Conservation (phyloP, 2,113 vertebrate genomes). For the Hyperopisus bebe region DNA sequence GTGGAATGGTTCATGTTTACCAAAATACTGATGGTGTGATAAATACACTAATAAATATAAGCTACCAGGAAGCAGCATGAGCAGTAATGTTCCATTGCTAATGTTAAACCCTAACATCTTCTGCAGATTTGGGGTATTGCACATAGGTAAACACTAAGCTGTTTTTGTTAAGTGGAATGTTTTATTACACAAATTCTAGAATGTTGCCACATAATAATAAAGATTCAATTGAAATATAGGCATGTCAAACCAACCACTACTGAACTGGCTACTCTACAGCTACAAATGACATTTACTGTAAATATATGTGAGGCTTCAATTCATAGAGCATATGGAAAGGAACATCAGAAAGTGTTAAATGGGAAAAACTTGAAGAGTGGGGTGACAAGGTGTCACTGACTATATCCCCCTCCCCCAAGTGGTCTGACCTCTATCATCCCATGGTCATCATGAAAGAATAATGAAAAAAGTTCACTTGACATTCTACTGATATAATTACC, state of each 20-base stretch:
- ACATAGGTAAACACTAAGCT: not conserved
- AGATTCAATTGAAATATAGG: not conserved
- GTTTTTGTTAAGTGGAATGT: not conserved
- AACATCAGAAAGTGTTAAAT: not conserved
- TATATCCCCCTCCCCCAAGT: not conserved
- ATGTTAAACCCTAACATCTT: not conserved
- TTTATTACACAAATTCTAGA: not conserved
- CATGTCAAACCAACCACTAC: not conserved
- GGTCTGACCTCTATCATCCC: not conserved
- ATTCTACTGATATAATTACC: not conserved
- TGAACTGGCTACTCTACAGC: not conserved
- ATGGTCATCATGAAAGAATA: not conserved
- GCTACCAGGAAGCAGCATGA: not conserved
- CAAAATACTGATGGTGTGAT: not conserved
- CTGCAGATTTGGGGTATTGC: not conserved
- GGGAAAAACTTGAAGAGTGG: not conserved
- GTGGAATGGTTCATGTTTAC: not conserved
- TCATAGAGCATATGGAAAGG: not conserved
- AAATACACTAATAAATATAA: not conserved
- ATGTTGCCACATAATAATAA: not conserved
- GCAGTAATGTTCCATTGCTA: not conserved
- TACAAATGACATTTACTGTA: not conserved
- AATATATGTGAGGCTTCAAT: not conserved
- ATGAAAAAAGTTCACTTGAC: not conserved
- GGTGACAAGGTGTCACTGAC: not conserved